phyloP scores from a whole-genome alignment of 2,888 invertebrate species.

The Eupithecia pulchellata region DNA sequence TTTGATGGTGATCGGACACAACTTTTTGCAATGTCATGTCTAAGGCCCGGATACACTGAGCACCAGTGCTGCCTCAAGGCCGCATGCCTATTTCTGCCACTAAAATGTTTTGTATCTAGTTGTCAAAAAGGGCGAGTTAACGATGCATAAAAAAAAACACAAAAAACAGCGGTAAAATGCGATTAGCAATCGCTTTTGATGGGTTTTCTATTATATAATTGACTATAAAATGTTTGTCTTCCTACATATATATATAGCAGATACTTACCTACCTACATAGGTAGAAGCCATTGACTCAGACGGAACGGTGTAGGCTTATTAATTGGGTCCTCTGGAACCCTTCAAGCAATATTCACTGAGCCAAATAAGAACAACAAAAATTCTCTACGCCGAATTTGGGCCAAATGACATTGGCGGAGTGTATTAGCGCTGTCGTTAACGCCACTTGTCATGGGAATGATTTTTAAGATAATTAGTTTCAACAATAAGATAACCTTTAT shows the following conservation, averaged over 20 bases:
- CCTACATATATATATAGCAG: background rate
- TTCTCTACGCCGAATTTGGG: background rate
- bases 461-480: conserved; percentile 36
- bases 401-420: conserved; percentile 11
- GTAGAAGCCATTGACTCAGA: background rate
- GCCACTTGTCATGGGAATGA: conserved; percentile 45
- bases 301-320: background rate
- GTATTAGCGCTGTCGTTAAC: background rate
- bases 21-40: conserved; percentile 29
- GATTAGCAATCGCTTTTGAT: background rate
- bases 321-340: background rate
- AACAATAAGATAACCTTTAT: conserved; percentile 33
- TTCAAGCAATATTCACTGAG: background rate
- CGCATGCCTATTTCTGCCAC: background rate
- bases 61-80: background rate
- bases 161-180: background rate
- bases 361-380: background rate
- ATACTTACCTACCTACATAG: background rate
- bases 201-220: background rate
- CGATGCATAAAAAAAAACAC: background rate
- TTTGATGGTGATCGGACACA: conserved; percentile 41
- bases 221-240: background rate
- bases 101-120: background rate
- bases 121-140: background rate
- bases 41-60: conserved; percentile 3